These are phyloP conservation scores for Telmatochromis sp. DNA, from an alignment of 2,113 vertebrate genomes.

Conservation along the genomic window DNA sequence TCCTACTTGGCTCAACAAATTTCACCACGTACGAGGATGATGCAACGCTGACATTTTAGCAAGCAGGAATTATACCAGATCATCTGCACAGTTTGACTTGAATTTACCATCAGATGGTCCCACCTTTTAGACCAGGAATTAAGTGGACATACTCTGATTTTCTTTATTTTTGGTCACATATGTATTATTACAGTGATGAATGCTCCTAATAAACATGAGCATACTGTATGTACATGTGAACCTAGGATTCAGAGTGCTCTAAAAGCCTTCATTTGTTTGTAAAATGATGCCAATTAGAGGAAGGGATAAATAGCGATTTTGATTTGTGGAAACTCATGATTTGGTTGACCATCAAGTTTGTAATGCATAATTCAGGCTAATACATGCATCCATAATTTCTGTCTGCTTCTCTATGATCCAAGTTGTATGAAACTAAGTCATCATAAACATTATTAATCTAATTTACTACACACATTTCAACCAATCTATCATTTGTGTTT, in stretches of 20 bases:
- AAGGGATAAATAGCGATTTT: not conserved
- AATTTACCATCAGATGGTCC: not conserved
- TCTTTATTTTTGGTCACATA: not conserved
- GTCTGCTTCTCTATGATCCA: not conserved
- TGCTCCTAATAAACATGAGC: not conserved
- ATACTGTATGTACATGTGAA: not conserved
- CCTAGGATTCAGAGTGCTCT: not conserved
- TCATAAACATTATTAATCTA: not conserved
- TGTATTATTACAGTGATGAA: not conserved
- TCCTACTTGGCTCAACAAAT: conserved; percentile 42
- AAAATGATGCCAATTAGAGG: not conserved
- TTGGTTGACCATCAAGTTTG: not conserved
- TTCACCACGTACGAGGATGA: conserved; percentile 40
- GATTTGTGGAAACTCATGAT: not conserved
- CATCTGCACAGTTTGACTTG: not conserved
- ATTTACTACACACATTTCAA: not conserved
- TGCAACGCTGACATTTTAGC: conserved; percentile 50
- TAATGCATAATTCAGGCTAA: not conserved
- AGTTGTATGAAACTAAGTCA: not conserved
- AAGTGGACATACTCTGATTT: not conserved
- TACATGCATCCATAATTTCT: not conserved
- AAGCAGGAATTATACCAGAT: conserved; percentile 19
- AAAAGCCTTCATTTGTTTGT: not conserved
- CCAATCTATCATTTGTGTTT: not conserved
- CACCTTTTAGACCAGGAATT: not conserved